Evolutionary conservation across 30 jellyfish, hydroid and myxozoan genomes (phyloP), one percentile per base, ranked within the genome.

Genomic region (Pseudorhiza aurosa): DNA sequence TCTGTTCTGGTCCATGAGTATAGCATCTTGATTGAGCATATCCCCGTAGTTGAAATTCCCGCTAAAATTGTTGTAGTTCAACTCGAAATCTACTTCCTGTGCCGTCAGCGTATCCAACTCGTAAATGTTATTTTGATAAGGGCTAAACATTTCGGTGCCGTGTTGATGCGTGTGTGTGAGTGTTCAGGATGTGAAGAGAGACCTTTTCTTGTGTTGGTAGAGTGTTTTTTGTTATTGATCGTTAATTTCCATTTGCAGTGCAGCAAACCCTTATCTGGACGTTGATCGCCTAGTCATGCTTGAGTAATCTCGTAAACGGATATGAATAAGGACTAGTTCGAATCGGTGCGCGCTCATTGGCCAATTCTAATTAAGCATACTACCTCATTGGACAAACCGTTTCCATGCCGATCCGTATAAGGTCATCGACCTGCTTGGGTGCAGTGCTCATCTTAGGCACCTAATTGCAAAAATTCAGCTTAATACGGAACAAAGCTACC

Each of bases 11-110:
- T 65, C 85, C 49, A 65, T 51, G 0, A 67, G 79, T 24, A 81
- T 42, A 9, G 85, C 93, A 85, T 91, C 98, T 47, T 91, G 98
- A 67, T 58, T 51, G 21, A 78, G 90, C 72, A 84, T 63, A 77
- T 91, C 98, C 26, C 98, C 96, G 75, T 84, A 91, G 62, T 87
- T 91, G 88, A 84, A 91, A 65, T 91, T 94, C 85, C 82, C 95
- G 87, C 91, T 70, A 40, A 51, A 82, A 81, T 73, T 89, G 45
- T 87, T 78, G 12, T 75, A 83, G 35, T 89, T 78, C 32, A 91
- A 70, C 47, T 91, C 96, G 63, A 75, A 91, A 71, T 91, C 98
- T 49, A 91, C 91, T 46, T 91, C 98, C 72, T 83, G 95, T 55
- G 91, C 98, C 8, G 95, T 73, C 39, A 91, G 45, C 25, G 96